phyloP scores from a whole-genome alignment of 1,140 invertebrate species.

The Elysia chlorotica region DNA sequence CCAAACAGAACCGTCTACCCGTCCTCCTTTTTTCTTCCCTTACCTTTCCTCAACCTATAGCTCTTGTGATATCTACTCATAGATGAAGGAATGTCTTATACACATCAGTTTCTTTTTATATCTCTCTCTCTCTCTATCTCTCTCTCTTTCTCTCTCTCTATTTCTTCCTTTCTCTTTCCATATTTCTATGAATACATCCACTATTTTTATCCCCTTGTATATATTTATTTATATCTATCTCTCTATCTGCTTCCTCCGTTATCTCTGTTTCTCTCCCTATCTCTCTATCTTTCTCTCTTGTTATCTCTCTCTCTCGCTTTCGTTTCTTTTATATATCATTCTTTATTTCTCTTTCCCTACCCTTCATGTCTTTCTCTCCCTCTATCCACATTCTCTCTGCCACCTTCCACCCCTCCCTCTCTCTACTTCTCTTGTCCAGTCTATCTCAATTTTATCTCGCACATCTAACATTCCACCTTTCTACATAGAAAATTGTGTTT shows the following conservation, averaged over 20 bases:
- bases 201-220: neutral
- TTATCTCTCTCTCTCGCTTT: neutral
- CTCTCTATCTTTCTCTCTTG: neutral
- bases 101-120: too few relatives aligned
- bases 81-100: too few relatives aligned
- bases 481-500: too few relatives aligned
- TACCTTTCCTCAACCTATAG: too few relatives aligned
- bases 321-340: neutral
- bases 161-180: neutral
- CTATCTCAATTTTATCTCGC: neutral
- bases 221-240: neutral
- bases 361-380: neutral
- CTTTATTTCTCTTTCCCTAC: neutral
- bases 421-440: neutral
- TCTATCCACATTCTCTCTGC: neutral
- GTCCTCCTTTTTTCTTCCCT: too few relatives aligned
- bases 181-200: neutral
- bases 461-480: too few relatives aligned
- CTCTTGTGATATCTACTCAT: too few relatives aligned
- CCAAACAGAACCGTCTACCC: too few relatives aligned
- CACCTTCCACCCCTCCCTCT: neutral
- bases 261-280: neutral
- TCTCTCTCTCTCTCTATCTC: neutral
- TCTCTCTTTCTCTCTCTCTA: neutral
- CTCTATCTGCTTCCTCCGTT: too few relatives aligned